Evolutionary conservation across 2,113 vertebrate genomes (phyloP), one percentile per base, ranked within the genome.

Genomic region (Miniopterus natalensis): DNA sequence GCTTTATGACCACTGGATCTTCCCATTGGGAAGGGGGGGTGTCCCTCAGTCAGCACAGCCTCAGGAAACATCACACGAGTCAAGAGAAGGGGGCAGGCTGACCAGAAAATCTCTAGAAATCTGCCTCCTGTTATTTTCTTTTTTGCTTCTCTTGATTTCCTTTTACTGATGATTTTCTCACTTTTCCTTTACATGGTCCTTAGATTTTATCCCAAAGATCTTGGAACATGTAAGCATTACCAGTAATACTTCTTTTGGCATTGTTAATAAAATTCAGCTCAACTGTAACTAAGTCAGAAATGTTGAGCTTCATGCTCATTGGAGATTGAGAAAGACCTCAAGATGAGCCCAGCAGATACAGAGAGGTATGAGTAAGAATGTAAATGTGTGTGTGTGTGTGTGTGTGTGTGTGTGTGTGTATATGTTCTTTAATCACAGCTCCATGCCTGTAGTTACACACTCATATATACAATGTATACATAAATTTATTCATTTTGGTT

Each of bases 191-290:
- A 66, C 25, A 14, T 78, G 42, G 4, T 53, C 47, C 95, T 27
- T 68, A 73, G 40, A 78, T 68, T 94, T 88, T 90, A 47, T 84
- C 66, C 53, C 73, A 79, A 45, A 85, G 53, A 59, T 57, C 61
- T 40, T 63, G 29, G 15, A 84, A 71, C 66, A 73, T 87, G 55
- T 29, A 77, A 91, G 57, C 45, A 25, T 92, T 89, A 29, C 87
- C 59, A 66, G 17, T 55, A 84, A 78, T 78, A 42, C n/a, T 61
- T 29, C 14, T 53, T 61, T 93, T 63, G 29, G 13, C 55, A 23
- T 93, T 92, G 45, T 49, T 96, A 45, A 36, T 31, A 83, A 79
- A 94, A 80, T 90, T 71, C 79, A 45, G 14, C 83, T 94, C 13
- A 45, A 2, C 31, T 74, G 17, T 84, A 84, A 87, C 49, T 59